Conservation (phyloP, 2,888 invertebrate genomes). For the Eupithecia inturbata region DNA sequence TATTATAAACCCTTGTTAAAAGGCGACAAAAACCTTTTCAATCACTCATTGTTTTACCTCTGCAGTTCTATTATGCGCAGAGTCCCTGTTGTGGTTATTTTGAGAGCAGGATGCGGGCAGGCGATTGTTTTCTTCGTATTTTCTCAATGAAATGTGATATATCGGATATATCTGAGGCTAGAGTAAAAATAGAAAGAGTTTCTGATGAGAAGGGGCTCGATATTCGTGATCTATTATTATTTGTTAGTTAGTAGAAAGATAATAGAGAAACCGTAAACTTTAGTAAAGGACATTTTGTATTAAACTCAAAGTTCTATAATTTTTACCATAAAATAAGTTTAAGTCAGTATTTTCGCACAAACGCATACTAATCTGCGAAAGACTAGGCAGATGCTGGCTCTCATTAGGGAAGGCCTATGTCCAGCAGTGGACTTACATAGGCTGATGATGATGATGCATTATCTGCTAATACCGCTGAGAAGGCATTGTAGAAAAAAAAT, state of each 20-base stretch:
- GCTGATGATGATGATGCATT: no score
- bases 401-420: no score
- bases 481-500: no score
- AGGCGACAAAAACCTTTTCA: background rate
- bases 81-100: slow-evolving; percentile 33
- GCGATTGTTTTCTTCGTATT: slow-evolving; percentile 31
- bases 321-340: no score
- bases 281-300: no score
- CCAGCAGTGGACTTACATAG: no score
- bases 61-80: slow-evolving; percentile 1
- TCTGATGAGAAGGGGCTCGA: background rate
- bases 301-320: background rate
- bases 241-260: background rate
- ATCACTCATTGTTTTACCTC: background rate
- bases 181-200: slow-evolving; percentile 7
- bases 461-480: no score
- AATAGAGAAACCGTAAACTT: background rate
- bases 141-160: slow-evolving; percentile 34
- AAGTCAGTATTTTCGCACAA: no score
- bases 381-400: no score
- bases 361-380: no score
- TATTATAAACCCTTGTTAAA: background rate
- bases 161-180: background rate
- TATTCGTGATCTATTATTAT: background rate
- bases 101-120: slow-evolving; percentile 42